Base-by-base conservation (phyloP, 2,113 vertebrate species). In the Chinchilla lanigera region DNA sequence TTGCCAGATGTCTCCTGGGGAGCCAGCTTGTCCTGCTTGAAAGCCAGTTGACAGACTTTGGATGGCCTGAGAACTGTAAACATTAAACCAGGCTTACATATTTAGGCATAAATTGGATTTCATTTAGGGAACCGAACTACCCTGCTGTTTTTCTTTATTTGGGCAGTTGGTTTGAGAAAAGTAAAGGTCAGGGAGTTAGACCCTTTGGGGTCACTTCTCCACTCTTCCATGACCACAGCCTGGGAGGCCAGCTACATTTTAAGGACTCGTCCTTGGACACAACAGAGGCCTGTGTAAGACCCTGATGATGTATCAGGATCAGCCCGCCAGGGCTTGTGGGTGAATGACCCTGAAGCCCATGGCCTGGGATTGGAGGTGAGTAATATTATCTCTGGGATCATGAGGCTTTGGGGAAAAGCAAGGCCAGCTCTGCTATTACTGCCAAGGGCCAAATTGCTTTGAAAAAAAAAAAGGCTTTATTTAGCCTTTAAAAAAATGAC, bases 141-240 rank as follows among this genome's bases (percentile, higher is more conserved):
- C 86, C 67, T 95, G 88, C 94, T 97, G 90, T 77, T 96, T 96
- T 85, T 97, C 93, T 96, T 96, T 96, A 94, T 97, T 97, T 96
- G 97, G 77, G 95, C 96, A 96, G 95, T 98, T 96, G 97, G 96
- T 95, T 96, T 95, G 91, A 98, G 90, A 89, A 96, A 95, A 94
- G 94, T 86, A 96, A 98, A 96, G 96, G 95, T 97, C 97, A 96
- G 85, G 86, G 41, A 88, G 95, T 97, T 94, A 94, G 82, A 92
- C 71, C 95, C 77, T 91, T 69, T 19, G n/a, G 80, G 97, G 97
- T 97, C 95, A 61, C 67, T 95, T 97, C 78, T 96, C 90, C 96
- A 95, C 96, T 97, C 95, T 97, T 97, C 97, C 96, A 91, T 98
- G 96, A 97, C 96, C 90, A 93, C 82, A 95, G 95, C 94, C 95